Percentiles rank a stretch among this genome's conserved stretches.
phyloP scores from a whole-genome alignment of 2,113 vertebrate genomes.

The Opisthocomus hoazin region DNA sequence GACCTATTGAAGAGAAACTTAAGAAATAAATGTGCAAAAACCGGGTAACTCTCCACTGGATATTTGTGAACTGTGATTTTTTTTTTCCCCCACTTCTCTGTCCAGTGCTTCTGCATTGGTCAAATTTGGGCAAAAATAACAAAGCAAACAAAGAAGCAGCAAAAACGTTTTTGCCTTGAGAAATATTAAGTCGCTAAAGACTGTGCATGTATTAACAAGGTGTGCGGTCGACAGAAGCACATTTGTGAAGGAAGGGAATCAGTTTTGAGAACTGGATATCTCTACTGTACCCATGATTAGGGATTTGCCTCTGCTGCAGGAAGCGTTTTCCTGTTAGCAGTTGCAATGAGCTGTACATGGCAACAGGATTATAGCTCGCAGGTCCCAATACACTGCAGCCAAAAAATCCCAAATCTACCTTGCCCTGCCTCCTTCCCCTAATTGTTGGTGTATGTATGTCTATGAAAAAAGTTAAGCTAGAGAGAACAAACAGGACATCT shows the following conservation, averaged over 20 bases:
- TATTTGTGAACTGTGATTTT: background rate
- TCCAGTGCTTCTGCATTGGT: background rate
- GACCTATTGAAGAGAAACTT: background rate
- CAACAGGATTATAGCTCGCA: background rate
- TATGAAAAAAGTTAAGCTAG: background rate
- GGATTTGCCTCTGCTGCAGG: background rate
- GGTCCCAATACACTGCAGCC: background rate
- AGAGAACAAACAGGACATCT: background rate
- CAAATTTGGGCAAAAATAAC: background rate
- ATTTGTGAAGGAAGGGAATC: background rate
- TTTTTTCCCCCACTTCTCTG: accelerated
- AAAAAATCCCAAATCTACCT: background rate
- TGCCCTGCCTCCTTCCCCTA: background rate
- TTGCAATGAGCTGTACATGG: background rate
- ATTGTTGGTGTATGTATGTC: background rate
- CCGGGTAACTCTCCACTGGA: background rate
- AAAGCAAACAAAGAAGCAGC: too few species aligned
- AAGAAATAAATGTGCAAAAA: background rate
- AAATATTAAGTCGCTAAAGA: background rate
- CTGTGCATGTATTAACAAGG: background rate
- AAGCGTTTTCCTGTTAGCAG: background rate
- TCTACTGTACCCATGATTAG: background rate
- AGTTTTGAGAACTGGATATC: background rate
- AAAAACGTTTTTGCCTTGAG: background rate
- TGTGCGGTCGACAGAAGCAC: background rate